Base-by-base conservation (phyloP, 37 sponge, comb jelly and placozoan species). In the Cladorhizidae sp. region DNA sequence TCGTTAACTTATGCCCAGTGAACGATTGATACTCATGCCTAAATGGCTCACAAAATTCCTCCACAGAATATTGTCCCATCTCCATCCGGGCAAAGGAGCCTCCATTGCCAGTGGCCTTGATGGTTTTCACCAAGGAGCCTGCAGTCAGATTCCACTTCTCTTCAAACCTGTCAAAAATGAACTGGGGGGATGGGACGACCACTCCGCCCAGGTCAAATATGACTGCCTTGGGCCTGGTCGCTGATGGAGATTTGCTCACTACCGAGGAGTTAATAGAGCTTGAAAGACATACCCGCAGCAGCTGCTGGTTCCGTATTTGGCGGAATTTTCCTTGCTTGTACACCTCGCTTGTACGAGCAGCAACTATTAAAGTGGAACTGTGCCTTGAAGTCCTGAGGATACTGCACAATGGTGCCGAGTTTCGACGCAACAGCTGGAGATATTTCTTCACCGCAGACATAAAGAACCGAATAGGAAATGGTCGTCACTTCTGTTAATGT, bases 151-250 rank as follows among this genome's bases (percentile, higher is more conserved):
- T 54, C 40, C 82, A 56, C 64, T 79, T 40, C 40, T 32, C 63
- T 57, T 91, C 92, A 72, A 91, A 75, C 11, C 51, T n/a, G 31
- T 58, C 64, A 32, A 91, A 81, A 22, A 79, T 70, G 35, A 83
- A 79, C 51, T 86, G 76, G 11, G 92, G 92, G 35, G 87, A 82
- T 3, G 83, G 84, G 2, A 82, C 72, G 0, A 86, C 78, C 0
- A 91, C 92, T 3, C 92, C 92, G 26, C 92, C 92, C n/a, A 85
- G 37, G 56, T 91, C 92, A 56, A 91, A 91, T 35, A 91, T 75
- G 56, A 91, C 92, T 15, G 92, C 92, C 45, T 86, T 90, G 32
- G 88, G 83, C 36, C 32, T 65, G 36, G 67, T 65, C 2, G 32
- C 36, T 21, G 20, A 58, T 65, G 67, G 33, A 31, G 36, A 14